These are phyloP conservation scores for Ypsolopha sequella DNA, from an alignment of 2,888 invertebrate species.

Conservation along the genomic window DNA sequence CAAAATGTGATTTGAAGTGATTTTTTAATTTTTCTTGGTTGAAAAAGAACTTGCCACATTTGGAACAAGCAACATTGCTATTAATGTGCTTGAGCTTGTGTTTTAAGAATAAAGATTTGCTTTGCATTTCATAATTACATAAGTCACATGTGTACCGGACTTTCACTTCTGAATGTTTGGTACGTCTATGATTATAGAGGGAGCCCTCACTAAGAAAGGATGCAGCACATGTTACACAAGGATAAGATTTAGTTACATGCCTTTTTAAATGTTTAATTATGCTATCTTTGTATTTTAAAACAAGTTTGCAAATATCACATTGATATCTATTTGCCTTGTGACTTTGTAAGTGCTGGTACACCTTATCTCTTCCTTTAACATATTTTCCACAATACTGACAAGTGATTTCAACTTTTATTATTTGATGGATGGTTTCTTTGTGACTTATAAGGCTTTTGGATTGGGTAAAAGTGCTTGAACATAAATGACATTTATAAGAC, in stretches of 20 bases:
- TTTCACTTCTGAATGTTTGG: constrained; percentile 25
- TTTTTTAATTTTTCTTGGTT: constrained; percentile 24
- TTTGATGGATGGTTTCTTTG: constrained; percentile 32
- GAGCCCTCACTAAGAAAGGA: constrained; percentile 39
- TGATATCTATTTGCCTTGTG: constrained; percentile 22
- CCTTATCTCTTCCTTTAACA: constrained; percentile 29
- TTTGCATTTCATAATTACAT: constrained; percentile 31
- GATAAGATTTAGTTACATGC: constrained; percentile 37
- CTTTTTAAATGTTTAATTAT: constrained; percentile 34
- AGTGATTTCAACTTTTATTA: constrained; percentile 27
- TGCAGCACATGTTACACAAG: constrained; percentile 44
- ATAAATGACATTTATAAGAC: constrained; percentile 35
- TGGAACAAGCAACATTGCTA: constrained; percentile 30
- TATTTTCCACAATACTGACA: constrained; percentile 47
- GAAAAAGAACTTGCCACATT: constrained; percentile 40
- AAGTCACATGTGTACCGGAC: constrained; percentile 30
- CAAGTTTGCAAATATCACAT: constrained; percentile 33
- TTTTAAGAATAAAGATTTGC: constrained; percentile 19
- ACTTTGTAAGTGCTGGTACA: constrained; percentile 32
- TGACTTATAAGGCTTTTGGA: constrained; percentile 34
- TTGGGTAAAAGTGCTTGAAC: constrained; percentile 35
- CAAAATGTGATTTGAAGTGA: constrained; percentile 37
- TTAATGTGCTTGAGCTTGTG: constrained; percentile 33
- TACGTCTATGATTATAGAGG: constrained; percentile 35
- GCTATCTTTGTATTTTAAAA: constrained; percentile 20